phyloP scores from a whole-genome alignment of 2,113 vertebrate species.

The human region GRCh38 chr3:19110501-19111000 shows the following conservation, averaged over 20 bases:
- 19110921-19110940: not conserved
- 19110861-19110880: not conserved
- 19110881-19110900: not conserved
- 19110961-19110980: not conserved
- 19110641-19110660: not conserved
- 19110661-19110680: not conserved
- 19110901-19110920: not conserved
- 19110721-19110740: constrained; percentile 9
- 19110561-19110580: not conserved
- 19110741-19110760: not conserved
- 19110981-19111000: not conserved
- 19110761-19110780: not conserved
- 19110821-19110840: constrained; percentile 7
- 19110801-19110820: not conserved
- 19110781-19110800: not conserved
- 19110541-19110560: not conserved
- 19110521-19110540: not conserved
- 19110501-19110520: not conserved
- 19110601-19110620: not conserved
- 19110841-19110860: not conserved
- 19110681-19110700: not conserved
- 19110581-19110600: not conserved
- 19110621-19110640: not conserved
- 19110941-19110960: not conserved
- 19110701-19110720: not conserved